phyloP scores from a whole-genome alignment of 2,797 vertebrate species.

The Dallia pectoralis region DNA sequence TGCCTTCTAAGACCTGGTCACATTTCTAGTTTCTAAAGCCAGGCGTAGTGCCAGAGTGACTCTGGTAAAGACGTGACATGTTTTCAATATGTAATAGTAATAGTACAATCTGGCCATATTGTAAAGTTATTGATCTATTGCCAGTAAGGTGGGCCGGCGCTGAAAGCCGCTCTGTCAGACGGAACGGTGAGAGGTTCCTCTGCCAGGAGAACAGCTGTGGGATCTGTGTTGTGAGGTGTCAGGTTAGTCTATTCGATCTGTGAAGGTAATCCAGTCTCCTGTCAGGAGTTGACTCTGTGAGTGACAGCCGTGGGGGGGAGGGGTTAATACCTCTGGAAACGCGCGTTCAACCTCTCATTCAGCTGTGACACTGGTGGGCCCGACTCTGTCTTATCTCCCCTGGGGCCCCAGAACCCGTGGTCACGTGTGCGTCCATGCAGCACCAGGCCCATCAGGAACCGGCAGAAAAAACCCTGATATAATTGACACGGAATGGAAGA shows the following conservation, averaged over 20 bases:
- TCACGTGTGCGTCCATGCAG: slow-evolving; percentile 57
- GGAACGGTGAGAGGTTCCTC: background rate
- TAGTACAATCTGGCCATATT: slow-evolving; percentile 13
- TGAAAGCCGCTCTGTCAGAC: slow-evolving; percentile 46
- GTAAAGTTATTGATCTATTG: slow-evolving; percentile 38
- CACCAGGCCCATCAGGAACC: slow-evolving; percentile 45
- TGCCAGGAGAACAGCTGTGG: slow-evolving; percentile 6
- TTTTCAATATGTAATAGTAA: background rate
- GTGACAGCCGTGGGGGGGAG: slow-evolving; percentile 64
- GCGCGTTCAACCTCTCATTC: slow-evolving; percentile 63
- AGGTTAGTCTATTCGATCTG: slow-evolving; percentile 30
- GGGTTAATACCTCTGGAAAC: slow-evolving; percentile 62
- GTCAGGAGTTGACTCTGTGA: slow-evolving; percentile 65
- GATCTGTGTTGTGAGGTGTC: slow-evolving; percentile 39
- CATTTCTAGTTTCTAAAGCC: background rate
- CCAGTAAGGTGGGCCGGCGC: slow-evolving; percentile 17
- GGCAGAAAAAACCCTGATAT: slow-evolving; percentile 36
- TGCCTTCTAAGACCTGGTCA: background rate
- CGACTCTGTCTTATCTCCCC: slow-evolving; percentile 44
- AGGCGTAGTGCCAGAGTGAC: background rate
- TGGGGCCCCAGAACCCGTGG: slow-evolving; percentile 20
- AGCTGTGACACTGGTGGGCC: slow-evolving; percentile 57
- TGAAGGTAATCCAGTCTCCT: slow-evolving; percentile 63
- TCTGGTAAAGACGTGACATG: slow-evolving; percentile 24
- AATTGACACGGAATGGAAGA: slow-evolving; percentile 61